Conservation (phyloP, 2,113 vertebrate genomes). For the Isurus oxyrinchus region DNA sequence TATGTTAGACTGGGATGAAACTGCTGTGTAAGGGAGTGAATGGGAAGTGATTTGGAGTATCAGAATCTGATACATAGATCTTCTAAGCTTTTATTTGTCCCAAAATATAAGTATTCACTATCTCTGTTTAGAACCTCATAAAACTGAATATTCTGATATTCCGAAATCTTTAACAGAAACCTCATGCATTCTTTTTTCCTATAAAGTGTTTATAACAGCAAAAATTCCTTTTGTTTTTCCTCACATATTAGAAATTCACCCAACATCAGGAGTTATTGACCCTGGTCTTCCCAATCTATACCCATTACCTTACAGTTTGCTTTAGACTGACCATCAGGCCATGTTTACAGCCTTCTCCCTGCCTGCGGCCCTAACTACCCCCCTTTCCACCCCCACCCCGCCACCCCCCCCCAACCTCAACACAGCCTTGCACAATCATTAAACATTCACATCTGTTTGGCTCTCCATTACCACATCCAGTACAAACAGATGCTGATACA, state of each 20-base stretch:
- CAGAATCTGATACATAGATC: background rate
- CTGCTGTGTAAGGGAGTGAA: background rate
- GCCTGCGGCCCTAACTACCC: background rate
- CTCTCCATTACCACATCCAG: background rate
- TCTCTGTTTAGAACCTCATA: background rate
- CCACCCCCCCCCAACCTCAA: background rate
- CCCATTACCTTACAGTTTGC: background rate
- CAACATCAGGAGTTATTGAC: background rate
- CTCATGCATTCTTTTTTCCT: background rate
- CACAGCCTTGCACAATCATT: constrained; percentile 8
- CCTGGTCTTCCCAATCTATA: background rate
- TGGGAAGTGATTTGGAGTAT: background rate
- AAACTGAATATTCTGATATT: background rate
- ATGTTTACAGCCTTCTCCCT: background rate
- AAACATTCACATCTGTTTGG: constrained; percentile 23
- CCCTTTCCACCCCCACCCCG: no score
- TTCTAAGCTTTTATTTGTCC: constrained; percentile 7
- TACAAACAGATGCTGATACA: constrained; percentile 7
- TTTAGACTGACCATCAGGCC: no score
- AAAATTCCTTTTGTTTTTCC: background rate
- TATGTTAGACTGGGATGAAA: background rate
- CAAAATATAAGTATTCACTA: background rate
- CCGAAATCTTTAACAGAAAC: background rate
- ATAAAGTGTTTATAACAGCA: background rate
- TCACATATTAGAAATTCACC: background rate